Base-by-base conservation (phyloP, 1,140 invertebrate genomes). In the Aphidius ervi region DNA sequence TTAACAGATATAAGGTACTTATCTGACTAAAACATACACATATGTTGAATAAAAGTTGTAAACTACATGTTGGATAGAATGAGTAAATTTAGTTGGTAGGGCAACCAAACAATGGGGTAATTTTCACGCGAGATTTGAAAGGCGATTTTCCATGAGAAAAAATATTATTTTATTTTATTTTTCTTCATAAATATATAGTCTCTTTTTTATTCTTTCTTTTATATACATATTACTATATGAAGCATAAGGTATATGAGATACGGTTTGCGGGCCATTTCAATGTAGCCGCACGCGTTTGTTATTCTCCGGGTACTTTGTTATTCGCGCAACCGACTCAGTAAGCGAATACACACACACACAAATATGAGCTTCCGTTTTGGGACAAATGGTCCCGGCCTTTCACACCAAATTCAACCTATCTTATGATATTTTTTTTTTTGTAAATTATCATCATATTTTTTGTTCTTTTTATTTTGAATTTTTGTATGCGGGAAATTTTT, bases 41-140 rank as follows among this genome's bases (percentile, higher is more conserved):
- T 61, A 64, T 62, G 56, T 58, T 52, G 58, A 64, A 58, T 50
- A 45, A 5, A 47, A 23, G 42, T 20, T n/a, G 10, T 10, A 23
- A 7, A 42, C 20, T n/a, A 46, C 5, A 5, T 6, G 49, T 39
- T 42, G 47, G 42, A 16, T n/a, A 49, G 56, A 46, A 9, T n/a
- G 39, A 20, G 42, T 45, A 57, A 46, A 52, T 39, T 10, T 40
- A n/a, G 46, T 9, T 6, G 42, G 43, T 10, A 43, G 65, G 59
- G 63, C 62, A 58, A 58, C 57, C 23, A 53, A 58, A 77, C 76
- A 80, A 80, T 80, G 74, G 78, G 77, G 76, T 78, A 79, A 80
- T 80, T 78, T 78, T 80, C 78, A 78, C 78, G 78, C 76, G 76
- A 79, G 77, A 79, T 80, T 80, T 80, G 78, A 70, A 70, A 76